A percentile compares a stretch with the other conserved stretches of the same genome.
Evolutionary conservation across 1,140 invertebrate species (phyloP).

Genomic region (Aphaenogaster floridana): DNA sequence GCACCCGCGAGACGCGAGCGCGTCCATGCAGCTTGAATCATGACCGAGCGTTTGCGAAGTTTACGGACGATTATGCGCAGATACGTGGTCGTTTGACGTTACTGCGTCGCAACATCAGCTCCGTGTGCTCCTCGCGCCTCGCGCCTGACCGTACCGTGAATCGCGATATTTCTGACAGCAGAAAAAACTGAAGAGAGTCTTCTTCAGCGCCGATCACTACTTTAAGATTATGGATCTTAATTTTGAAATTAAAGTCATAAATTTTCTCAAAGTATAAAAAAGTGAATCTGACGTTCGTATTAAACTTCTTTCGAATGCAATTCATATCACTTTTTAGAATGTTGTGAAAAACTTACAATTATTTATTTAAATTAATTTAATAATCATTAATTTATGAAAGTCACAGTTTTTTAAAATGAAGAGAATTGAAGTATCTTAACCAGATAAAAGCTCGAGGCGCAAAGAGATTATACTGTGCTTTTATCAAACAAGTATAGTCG

Average conservation of each 20-base stretch:
- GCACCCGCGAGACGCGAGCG: constrained; percentile 17
- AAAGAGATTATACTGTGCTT: background rate
- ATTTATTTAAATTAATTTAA: background rate
- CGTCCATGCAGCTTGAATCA: constrained; percentile 23
- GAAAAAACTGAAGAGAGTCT: background rate
- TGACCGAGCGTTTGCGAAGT: constrained; percentile 29
- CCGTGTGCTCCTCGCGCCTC: background rate
- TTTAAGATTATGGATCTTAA: background rate
- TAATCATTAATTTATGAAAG: background rate
- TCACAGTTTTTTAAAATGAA: background rate
- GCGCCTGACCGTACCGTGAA: background rate
- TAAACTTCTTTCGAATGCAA: background rate
- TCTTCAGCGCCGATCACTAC: background rate
- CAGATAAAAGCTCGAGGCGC: background rate
- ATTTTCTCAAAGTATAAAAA: background rate
- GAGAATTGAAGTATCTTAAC: background rate
- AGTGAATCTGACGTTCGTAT: background rate
- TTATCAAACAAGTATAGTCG: background rate
- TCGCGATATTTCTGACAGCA: constrained; percentile 1
- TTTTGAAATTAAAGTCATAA: background rate
- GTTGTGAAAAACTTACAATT: background rate
- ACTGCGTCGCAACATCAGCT: constrained; percentile 35
- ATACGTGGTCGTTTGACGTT: constrained; percentile 29
- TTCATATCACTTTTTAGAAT: background rate
- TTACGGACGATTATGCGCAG: constrained; percentile 43